Evolutionary conservation across 2,888 invertebrate genomes (phyloP).

Genomic region (Dinocampus coccinellae): DNA sequence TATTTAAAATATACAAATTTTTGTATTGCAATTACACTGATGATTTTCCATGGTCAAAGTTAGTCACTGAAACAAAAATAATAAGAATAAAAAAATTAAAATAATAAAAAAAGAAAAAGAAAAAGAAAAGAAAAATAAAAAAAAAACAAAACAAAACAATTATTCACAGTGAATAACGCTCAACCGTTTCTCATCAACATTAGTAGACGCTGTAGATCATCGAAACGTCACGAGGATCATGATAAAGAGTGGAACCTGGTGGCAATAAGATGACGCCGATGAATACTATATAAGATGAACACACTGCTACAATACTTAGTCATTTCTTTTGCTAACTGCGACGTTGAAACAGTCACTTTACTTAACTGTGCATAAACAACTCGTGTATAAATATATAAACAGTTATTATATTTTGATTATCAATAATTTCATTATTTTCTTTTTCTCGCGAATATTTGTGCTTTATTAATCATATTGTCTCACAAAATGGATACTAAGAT

Average conservation of each 20-base stretch:
- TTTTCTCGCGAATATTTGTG: constrained; percentile 1
- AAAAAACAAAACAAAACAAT: constrained; percentile 14
- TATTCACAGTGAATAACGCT: not conserved
- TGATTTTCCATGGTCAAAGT: constrained; percentile 1
- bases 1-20: not conserved
- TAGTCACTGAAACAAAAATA: not conserved
- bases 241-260: constrained; percentile 42
- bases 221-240: constrained; percentile 37
- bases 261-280: constrained; percentile 46
- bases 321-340: constrained; percentile 56
- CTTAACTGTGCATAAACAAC: constrained; percentile 2
- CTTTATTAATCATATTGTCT: not conserved
- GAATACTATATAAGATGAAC: constrained; percentile 64
- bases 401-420: not conserved
- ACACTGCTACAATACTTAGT: constrained; percentile 55
- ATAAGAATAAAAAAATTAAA: not conserved
- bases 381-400: not conserved
- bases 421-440: not conserved
- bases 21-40: not conserved
- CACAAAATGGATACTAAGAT: constrained; percentile 50
- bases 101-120: not conserved
- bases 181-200: not conserved
- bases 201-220: not conserved
- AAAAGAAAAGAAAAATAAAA: not conserved
- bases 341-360: constrained; percentile 29